Base-by-base conservation (phyloP, 53 echinoderm and acorn worm genomes). In the Luidia sarsii region DNA sequence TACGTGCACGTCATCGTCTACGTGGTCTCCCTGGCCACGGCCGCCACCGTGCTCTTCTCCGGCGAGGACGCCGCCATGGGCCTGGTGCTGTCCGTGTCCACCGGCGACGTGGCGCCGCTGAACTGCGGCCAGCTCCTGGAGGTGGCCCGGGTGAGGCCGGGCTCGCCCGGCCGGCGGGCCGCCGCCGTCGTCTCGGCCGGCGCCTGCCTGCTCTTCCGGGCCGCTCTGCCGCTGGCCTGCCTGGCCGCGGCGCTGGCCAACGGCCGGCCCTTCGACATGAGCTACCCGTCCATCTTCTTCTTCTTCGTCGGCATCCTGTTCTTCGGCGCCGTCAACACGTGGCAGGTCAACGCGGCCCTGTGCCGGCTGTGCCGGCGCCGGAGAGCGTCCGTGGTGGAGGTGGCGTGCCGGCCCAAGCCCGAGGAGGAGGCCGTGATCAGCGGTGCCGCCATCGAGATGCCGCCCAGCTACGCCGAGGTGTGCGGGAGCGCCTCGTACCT, bases 301-400 rank as follows among this genome's bases (percentile, higher is more conserved):
- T 95, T 95, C 87, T 95, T 91, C 70, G 89, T 89, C 7, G 91
- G 85, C 1, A 86, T 95, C 33, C 51, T 95, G 46, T 86, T 89
- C 31, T 91, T 86, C 54, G 92, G 95, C 13, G 84, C 83, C 37
- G 73, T 95, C 57, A 95, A 95, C 86, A 92, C 91, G 0, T 92
- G 92, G 95, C 83, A 74, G 56, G 83, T 95, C 23, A 89, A 92
- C 68, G 79, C 82, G 33, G 86, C 89, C 10, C 23, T 93, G 18
- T 74, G 87, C n/a, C 71, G 84, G 38, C 65, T 90, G 25, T 90
- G 87, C 56, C 36, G 72, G 4, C 69, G 80, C 33, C 87, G 72
- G 72, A 84, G 66, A 27, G 90, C 70, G 52, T 48, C 87, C 20
- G 67, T 86, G 31, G 38, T 87, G 33, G 84, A 69, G 61, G 70